Conservation (phyloP, 1,140 invertebrate species). For the Luehdorfia chinensis region DNA sequence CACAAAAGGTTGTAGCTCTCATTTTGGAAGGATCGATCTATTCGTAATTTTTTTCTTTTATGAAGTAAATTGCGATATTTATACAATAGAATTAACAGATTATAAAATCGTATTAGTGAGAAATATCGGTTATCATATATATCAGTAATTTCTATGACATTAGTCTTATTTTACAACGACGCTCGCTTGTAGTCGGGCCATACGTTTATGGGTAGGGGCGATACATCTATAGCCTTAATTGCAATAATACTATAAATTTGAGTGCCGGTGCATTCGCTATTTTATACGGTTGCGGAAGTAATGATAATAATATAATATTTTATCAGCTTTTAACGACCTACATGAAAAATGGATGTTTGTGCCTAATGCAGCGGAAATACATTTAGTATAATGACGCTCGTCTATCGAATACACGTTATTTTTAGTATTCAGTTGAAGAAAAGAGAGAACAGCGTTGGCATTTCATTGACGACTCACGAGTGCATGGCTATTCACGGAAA, state of each 20-base stretch:
- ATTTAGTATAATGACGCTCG: not conserved
- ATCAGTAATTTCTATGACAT: no score
- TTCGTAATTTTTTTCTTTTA: no score
- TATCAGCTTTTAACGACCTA: slow-evolving; percentile 8
- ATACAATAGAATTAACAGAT: no score
- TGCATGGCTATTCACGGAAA: no score
- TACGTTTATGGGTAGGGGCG: not conserved
- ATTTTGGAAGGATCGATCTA: no score
- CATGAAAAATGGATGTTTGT: slow-evolving; percentile 2
- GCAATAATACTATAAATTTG: not conserved
- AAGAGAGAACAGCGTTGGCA: no score
- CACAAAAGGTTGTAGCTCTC: no score
- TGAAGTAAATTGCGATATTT: no score
- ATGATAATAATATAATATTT: slow-evolving; percentile 13
- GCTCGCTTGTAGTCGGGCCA: not conserved
- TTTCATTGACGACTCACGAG: no score
- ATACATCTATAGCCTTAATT: not conserved
- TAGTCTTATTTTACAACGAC: no score
- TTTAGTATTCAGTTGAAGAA: not conserved
- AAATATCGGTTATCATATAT: no score
- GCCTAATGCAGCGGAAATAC: slow-evolving; percentile 5
- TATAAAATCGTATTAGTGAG: no score
- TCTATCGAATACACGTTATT: slow-evolving; percentile 1
- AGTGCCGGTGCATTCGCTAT: not conserved
- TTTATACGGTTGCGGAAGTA: slow-evolving; percentile 1